Percentiles rank a stretch among this genome's conserved stretches.
Evolutionary conservation across 2,888 invertebrate species (phyloP).

Genomic region (Campaea margaritaria): DNA sequence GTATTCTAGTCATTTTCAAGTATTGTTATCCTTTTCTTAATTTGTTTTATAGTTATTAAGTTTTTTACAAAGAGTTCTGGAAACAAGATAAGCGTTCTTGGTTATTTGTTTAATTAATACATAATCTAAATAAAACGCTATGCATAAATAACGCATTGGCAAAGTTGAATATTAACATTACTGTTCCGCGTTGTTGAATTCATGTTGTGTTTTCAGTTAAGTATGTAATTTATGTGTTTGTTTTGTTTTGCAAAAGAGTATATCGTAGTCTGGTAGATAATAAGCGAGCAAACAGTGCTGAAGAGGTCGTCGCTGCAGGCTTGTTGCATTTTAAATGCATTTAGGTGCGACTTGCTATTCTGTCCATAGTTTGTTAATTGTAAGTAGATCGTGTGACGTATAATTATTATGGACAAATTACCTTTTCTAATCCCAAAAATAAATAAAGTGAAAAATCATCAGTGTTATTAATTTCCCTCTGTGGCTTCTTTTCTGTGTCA

Average conservation of each 20-base stretch:
- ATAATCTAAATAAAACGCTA: background rate
- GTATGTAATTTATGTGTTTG: constrained; percentile 35
- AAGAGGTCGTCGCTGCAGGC: constrained; percentile 41
- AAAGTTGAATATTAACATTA: constrained; percentile 2
- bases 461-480: constrained; percentile 19
- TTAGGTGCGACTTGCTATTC: constrained; percentile 55
- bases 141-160: background rate
- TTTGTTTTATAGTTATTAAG: constrained; percentile 2
- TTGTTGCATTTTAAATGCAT: constrained; percentile 64
- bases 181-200: constrained; percentile 26
- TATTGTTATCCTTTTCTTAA: background rate
- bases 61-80: too few species aligned
- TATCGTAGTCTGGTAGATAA: constrained; percentile 48
- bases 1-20: constrained; percentile 15
- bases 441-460: constrained; percentile 26
- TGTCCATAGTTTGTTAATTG: constrained; percentile 37
- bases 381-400: constrained; percentile 50
- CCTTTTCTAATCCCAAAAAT: constrained; percentile 36
- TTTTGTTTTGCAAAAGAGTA: constrained; percentile 44
- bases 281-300: constrained; percentile 36
- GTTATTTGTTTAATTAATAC: background rate
- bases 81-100: background rate
- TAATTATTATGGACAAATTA: constrained; percentile 25
- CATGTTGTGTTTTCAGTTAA: constrained; percentile 23
- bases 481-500: background rate